These are phyloP conservation scores for Eupithecia exiguata DNA, from an alignment of 2,888 invertebrate species.

Conservation along the genomic window DNA sequence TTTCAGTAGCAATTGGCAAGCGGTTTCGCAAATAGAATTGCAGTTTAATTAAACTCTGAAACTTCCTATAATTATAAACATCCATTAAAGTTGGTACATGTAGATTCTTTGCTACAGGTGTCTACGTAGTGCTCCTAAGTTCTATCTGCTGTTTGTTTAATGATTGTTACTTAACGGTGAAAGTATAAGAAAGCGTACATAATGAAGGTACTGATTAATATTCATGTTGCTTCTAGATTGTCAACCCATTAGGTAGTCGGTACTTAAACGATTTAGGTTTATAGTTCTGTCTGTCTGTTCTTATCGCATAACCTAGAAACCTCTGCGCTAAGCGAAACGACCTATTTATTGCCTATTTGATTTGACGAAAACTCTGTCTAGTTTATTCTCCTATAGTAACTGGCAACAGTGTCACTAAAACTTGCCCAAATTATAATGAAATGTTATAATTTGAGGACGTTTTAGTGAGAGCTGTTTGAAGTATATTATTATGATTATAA, in stretches of 20 bases:
- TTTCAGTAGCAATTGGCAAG: conserved; percentile 7
- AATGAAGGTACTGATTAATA: conserved; percentile 46
- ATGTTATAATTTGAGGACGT: too few species aligned
- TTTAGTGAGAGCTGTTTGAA: too few species aligned
- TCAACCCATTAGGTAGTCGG: conserved; percentile 22
- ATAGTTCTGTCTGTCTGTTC: conserved; percentile 15
- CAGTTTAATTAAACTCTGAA: background rate
- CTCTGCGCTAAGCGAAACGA: conserved; percentile 15
- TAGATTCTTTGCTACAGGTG: background rate
- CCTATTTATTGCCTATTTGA: background rate
- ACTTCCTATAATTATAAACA: conserved; percentile 3
- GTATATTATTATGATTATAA: too few species aligned
- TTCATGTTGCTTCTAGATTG: conserved; percentile 33
- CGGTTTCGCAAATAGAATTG: conserved; percentile 17
- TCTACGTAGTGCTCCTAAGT: conserved; percentile 33
- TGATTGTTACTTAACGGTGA: conserved; percentile 35
- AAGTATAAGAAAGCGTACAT: conserved; percentile 41
- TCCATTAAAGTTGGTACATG: background rate
- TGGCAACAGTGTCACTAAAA: background rate
- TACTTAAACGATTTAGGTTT: conserved; percentile 25
- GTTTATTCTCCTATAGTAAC: background rate
- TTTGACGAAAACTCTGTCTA: background rate
- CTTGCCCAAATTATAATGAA: background rate
- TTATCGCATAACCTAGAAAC: conserved; percentile 30
- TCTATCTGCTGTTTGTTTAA: conserved; percentile 31